Conservation (phyloP, 2,888 invertebrate genomes). For the Scaptomyza reducta region DNA sequence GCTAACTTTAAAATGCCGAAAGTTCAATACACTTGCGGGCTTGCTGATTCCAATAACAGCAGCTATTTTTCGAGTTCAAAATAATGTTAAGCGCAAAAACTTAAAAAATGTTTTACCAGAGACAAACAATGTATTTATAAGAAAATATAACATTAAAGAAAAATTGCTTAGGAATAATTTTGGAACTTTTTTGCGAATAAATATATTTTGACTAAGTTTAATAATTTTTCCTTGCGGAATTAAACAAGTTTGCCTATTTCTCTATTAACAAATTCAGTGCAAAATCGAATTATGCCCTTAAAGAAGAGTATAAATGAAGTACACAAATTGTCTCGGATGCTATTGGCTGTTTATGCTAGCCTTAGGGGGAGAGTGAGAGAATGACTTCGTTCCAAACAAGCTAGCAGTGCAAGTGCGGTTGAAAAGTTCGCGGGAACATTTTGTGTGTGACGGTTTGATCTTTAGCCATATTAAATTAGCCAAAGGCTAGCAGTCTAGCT, state of each 20-base stretch:
- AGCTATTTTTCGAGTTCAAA: background rate
- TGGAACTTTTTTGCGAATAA: no score
- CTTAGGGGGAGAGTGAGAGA: slow-evolving; percentile 13
- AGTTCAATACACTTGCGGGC: slow-evolving; percentile 22
- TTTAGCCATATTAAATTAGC: slow-evolving; percentile 81
- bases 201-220: no score
- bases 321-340: slow-evolving; percentile 27
- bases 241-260: no score
- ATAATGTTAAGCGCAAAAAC: no score
- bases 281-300: background rate
- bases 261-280: background rate
- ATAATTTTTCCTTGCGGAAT: no score
- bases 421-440: slow-evolving; percentile 78
- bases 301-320: slow-evolving; percentile 22
- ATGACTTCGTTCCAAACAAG: slow-evolving; percentile 46
- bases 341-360: slow-evolving; percentile 61
- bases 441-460: slow-evolving; percentile 70
- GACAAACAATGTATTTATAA: no score
- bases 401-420: slow-evolving; percentile 65
- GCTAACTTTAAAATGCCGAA: slow-evolving; percentile 1
- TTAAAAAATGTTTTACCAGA: no score
- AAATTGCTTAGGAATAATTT: no score
- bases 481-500: slow-evolving; percentile 62
- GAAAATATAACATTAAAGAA: no score
- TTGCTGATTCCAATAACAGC: no score